Base-by-base conservation (phyloP, 2,113 vertebrate species). In the Platichthys flesus region DNA sequence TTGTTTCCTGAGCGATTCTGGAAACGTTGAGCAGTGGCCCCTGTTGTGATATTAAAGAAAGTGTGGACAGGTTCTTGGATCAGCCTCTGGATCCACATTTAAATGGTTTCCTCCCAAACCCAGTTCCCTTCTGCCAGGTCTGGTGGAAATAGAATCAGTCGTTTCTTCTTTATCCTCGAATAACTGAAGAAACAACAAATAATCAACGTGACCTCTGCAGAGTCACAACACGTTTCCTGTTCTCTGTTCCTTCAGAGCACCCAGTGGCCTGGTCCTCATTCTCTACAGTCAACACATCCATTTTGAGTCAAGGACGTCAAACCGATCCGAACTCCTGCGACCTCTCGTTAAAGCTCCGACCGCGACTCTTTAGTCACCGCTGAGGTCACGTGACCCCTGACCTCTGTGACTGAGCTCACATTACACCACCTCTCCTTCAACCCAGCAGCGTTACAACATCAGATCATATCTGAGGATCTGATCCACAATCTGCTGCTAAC, bases 401-500 rank as follows among this genome's bases (percentile, higher is more conserved):
- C 84, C 76, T 78, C 64, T 4, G 23, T 56, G 62, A 67, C 63
- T 47, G 2, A 71, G 69, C 75, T 92, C 83, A 24, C 60, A 70
- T 90, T 89, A 79, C 87, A 42, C 51, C 82, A 69, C 63, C 78
- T 80, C 85, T 62, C 58, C 1, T 76, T 85, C 75, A 76, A 57
- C 69, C 72, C 79, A 74, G 77, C 76, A 63, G 74, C 51, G 57
- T 49, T 65, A 60, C 73, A 54, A 77, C 72, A 84, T 87, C 68
- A 78, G 77, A 71, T 88, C 60, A 75, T 85, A 86, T 85, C 78
- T 31, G 69, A 79, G 71, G 45, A 72, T 85, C 86, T 71, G 78
- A 86, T 88, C 85, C 87, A 74, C 77, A 78, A 85, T 80, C 81
- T 86, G 86, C 24, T 70, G 85, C 79, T 85, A 88, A 85, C 54